Percentiles rank a stretch among this genome's conserved stretches.
These are phyloP conservation scores for Sylvietta virens DNA, from an alignment of 2,113 vertebrate genomes.

Conservation along the genomic window DNA sequence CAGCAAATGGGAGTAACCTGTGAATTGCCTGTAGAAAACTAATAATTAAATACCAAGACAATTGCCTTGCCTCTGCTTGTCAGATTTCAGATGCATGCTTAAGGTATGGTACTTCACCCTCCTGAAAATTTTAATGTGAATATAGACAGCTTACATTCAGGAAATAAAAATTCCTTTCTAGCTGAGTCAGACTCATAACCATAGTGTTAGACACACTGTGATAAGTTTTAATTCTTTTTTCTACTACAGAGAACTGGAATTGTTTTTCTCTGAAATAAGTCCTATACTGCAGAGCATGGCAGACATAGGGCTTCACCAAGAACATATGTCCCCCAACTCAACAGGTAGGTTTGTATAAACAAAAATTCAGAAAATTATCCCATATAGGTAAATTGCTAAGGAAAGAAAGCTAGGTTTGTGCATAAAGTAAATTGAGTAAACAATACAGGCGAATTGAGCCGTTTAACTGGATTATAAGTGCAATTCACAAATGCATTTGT, in stretches of 20 bases:
- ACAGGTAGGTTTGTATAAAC: not conserved
- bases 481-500: not conserved
- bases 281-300: not conserved
- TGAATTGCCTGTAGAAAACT: slow-evolving; percentile 24
- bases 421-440: not conserved
- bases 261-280: not conserved
- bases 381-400: not conserved
- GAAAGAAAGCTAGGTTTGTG: not conserved
- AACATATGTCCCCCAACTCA: fast-evolving
- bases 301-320: not conserved
- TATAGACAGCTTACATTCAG: slow-evolving; percentile 34
- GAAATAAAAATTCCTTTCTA: slow-evolving; percentile 25
- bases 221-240: slow-evolving; percentile 41
- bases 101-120: slow-evolving; percentile 30
- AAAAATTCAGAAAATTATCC: not conserved
- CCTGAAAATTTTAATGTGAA: slow-evolving; percentile 36
- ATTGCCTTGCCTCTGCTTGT: slow-evolving; percentile 41
- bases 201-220: not conserved
- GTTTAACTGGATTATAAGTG: not conserved
- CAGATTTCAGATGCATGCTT: slow-evolving; percentile 35
- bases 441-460: not conserved
- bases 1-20: slow-evolving; percentile 6
- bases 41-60: slow-evolving; percentile 48
- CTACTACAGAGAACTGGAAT: not conserved
- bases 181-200: slow-evolving; percentile 24